A percentile compares a stretch with the other conserved stretches of the same genome.
Evolutionary conservation across 2,113 vertebrate species (phyloP).

Genomic region (Oenanthe oenanthe): DNA sequence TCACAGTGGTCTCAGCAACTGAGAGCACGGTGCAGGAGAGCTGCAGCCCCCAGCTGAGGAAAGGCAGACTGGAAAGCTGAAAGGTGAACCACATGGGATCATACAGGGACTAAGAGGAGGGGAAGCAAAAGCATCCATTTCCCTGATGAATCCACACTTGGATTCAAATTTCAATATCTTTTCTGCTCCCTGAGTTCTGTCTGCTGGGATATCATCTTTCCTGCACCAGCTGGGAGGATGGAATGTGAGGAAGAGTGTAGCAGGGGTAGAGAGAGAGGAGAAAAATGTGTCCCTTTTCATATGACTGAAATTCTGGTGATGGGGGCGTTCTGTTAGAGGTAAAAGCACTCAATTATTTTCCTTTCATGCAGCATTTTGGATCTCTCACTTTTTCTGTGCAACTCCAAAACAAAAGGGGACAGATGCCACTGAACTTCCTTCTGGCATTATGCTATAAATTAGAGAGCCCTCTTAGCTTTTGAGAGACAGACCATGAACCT

Average conservation of each 20-base stretch:
- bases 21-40: not conserved
- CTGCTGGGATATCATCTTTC: not conserved
- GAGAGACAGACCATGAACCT: not conserved
- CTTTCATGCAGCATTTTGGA: not conserved
- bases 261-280: not conserved
- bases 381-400: not conserved
- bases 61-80: not conserved
- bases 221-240: not conserved
- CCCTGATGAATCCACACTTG: not conserved
- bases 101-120: not conserved
- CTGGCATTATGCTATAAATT: not conserved
- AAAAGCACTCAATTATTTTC: not conserved
- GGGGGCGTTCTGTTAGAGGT: not conserved
- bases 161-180: slow-evolving; percentile 11
- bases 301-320: not conserved
- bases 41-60: not conserved
- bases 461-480: not conserved
- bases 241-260: not conserved
- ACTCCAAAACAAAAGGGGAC: not conserved
- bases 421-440: not conserved
- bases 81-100: not conserved
- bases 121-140: not conserved
- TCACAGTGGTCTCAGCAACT: not conserved
- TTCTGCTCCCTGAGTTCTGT: not conserved
- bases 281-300: not conserved